Conservation (phyloP, 2,888 invertebrate species). For the Chaitophorus viminalis region DNA sequence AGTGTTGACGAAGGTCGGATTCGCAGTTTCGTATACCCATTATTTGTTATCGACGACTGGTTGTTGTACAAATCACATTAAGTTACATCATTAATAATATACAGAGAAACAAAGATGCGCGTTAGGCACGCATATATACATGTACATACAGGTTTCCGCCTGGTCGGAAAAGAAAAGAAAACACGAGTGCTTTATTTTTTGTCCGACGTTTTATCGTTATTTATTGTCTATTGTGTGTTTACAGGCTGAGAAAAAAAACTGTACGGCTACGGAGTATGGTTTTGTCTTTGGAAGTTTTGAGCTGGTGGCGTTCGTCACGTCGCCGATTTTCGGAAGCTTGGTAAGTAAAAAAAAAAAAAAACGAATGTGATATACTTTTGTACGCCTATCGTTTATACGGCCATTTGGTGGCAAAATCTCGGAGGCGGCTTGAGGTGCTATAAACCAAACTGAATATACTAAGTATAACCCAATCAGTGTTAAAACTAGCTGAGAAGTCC, state of each 20-base stretch:
- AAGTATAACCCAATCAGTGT: too few species aligned
- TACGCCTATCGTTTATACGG: too few species aligned
- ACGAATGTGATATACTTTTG: not conserved
- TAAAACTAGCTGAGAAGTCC: too few species aligned
- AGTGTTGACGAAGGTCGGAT: conserved; percentile 10
- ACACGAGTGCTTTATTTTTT: not conserved
- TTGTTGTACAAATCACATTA: not conserved
- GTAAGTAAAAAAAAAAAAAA: conserved; percentile 65
- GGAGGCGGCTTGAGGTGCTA: too few species aligned
- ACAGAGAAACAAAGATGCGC: not conserved
- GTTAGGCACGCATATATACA: not conserved
- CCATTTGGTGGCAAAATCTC: too few species aligned
- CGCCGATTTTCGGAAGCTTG: conserved; percentile 69
- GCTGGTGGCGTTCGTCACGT: conserved; percentile 66
- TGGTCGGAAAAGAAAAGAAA: not conserved
- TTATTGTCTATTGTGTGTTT: conserved; percentile 28
- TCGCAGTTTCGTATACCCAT: not conserved
- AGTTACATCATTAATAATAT: not conserved
- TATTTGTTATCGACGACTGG: not conserved
- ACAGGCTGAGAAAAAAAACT: conserved; percentile 69
- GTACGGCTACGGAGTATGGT: conserved; percentile 69
- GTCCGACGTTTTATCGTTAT: not conserved
- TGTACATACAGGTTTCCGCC: not conserved
- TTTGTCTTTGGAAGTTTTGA: conserved; percentile 70
- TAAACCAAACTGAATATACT: too few species aligned